Conservation (phyloP, 2,113 vertebrate species). For the Engystomops pustulosus region DNA sequence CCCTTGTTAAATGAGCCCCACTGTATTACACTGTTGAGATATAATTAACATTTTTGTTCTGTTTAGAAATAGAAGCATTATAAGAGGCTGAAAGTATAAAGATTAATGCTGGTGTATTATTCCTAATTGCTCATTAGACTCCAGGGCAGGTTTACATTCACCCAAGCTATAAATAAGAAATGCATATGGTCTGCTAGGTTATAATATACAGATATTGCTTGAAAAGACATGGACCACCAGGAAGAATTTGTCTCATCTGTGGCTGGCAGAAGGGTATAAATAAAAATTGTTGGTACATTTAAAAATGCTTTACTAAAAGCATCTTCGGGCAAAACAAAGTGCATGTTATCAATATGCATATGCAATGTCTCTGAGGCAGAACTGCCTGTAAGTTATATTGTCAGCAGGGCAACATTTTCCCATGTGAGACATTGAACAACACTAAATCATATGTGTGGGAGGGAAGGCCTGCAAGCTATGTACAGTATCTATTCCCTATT, state of each 20-base stretch:
- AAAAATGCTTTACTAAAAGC: slow-evolving; percentile 78
- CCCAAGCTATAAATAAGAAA: slow-evolving; percentile 15
- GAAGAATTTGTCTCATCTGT: slow-evolving; percentile 69
- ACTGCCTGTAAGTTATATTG: slow-evolving; percentile 80
- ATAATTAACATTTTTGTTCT: not conserved
- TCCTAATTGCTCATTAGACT: slow-evolving; percentile 16
- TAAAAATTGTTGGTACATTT: slow-evolving; percentile 75
- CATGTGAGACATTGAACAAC: slow-evolving; percentile 77
- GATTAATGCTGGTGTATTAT: slow-evolving; percentile 8
- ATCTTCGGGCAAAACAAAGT: slow-evolving; percentile 80
- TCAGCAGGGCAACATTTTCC: slow-evolving; percentile 81
- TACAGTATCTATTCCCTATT: slow-evolving; percentile 78
- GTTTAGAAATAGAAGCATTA: not conserved
- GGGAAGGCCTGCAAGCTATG: slow-evolving; percentile 75
- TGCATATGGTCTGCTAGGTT: slow-evolving; percentile 33
- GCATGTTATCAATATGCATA: slow-evolving; percentile 83
- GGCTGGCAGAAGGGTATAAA: slow-evolving; percentile 69
- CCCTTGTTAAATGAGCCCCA: too few relatives aligned
- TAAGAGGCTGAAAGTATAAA: not conserved
- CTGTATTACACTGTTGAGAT: not conserved
- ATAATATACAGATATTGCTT: slow-evolving; percentile 61
- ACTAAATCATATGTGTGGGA: slow-evolving; percentile 82
- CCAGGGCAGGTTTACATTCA: slow-evolving; percentile 16
- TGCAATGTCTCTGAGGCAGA: slow-evolving; percentile 80
- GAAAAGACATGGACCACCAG: slow-evolving; percentile 66